Evolutionary conservation across 2,113 vertebrate species (phyloP).

Genomic region (Acinonyx jubatus): DNA sequence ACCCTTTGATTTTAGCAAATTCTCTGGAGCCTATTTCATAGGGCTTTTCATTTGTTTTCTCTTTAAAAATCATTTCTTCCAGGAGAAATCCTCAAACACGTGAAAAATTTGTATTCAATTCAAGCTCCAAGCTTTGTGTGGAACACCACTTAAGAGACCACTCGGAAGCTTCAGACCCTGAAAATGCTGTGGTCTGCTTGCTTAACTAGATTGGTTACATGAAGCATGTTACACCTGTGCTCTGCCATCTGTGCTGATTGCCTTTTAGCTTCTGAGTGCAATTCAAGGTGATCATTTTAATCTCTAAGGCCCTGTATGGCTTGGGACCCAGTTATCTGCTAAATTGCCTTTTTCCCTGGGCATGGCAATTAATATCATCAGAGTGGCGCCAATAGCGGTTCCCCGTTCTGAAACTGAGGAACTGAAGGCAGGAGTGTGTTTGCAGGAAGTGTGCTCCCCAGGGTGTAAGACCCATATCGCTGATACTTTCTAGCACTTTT

Average conservation of each 20-base stretch:
- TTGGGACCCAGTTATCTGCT: slow-evolving; percentile 72
- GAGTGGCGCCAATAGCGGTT: slow-evolving; percentile 23
- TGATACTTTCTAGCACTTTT: neutral
- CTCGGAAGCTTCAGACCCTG: slow-evolving; percentile 58
- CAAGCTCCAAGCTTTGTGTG: slow-evolving; percentile 52
- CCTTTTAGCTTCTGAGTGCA: slow-evolving; percentile 78
- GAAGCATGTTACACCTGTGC: slow-evolving; percentile 68
- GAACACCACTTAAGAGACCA: slow-evolving; percentile 76
- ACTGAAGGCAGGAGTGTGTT: neutral
- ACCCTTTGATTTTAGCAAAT: slow-evolving; percentile 49
- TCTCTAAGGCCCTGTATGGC: slow-evolving; percentile 70
- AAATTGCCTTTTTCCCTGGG: slow-evolving; percentile 78
- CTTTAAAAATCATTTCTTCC: slow-evolving; percentile 73
- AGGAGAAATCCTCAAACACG: slow-evolving; percentile 66
- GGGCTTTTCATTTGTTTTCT: slow-evolving; percentile 70
- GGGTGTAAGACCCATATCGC: neutral
- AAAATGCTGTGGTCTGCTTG: slow-evolving; percentile 44
- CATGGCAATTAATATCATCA: slow-evolving; percentile 74
- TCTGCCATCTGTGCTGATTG: slow-evolving; percentile 65
- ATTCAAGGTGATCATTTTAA: slow-evolving; percentile 81
- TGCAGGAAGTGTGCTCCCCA: fast-evolving
- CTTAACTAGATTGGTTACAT: slow-evolving; percentile 69
- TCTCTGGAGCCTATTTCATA: slow-evolving; percentile 31
- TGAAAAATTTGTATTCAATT: slow-evolving; percentile 78
- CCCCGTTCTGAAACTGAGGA: neutral